Conservation (phyloP, 2,888 invertebrate species). For the Scaptomyza caliginosa region DNA sequence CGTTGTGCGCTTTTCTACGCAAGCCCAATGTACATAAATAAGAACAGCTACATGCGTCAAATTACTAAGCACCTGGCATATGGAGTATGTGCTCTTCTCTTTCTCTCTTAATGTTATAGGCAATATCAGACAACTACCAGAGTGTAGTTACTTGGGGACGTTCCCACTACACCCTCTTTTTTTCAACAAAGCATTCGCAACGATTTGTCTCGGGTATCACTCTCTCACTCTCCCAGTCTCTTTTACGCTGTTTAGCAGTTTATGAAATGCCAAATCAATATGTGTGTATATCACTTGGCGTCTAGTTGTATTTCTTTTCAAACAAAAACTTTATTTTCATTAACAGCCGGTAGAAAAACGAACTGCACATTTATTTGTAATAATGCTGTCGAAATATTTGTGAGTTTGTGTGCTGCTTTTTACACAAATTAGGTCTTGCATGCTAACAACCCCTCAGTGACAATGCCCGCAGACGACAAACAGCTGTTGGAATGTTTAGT, state of each 20-base stretch:
- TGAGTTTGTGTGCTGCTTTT: slow-evolving; percentile 1
- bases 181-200: slow-evolving; percentile 6
- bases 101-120: slow-evolving; percentile 1
- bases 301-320: slow-evolving; percentile 33
- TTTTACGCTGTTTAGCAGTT: slow-evolving; percentile 31
- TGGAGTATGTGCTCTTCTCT: slow-evolving; percentile 11
- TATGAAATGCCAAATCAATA: slow-evolving; percentile 50
- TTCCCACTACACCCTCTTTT: slow-evolving; percentile 8
- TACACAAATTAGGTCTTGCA: slow-evolving; percentile 24
- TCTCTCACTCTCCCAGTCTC: slow-evolving; percentile 3
- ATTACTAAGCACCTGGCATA: slow-evolving; percentile 44
- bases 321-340: slow-evolving; percentile 22
- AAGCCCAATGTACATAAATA: slow-evolving; percentile 31
- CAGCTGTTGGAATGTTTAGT: slow-evolving; percentile 53
- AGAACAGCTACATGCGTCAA: slow-evolving; percentile 25
- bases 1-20: slow-evolving; percentile 15
- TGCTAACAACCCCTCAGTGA: slow-evolving; percentile 5
- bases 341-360: slow-evolving; percentile 1
- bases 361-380: background rate
- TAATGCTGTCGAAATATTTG: slow-evolving; percentile 24
- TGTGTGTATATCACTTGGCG: background rate
- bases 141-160: slow-evolving; percentile 23
- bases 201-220: slow-evolving; percentile 15
- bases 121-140: slow-evolving; percentile 21
- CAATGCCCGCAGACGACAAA: slow-evolving; percentile 13